Base-by-base conservation (phyloP, 1,140 invertebrate genomes). In the Euborellia annulipes region DNA sequence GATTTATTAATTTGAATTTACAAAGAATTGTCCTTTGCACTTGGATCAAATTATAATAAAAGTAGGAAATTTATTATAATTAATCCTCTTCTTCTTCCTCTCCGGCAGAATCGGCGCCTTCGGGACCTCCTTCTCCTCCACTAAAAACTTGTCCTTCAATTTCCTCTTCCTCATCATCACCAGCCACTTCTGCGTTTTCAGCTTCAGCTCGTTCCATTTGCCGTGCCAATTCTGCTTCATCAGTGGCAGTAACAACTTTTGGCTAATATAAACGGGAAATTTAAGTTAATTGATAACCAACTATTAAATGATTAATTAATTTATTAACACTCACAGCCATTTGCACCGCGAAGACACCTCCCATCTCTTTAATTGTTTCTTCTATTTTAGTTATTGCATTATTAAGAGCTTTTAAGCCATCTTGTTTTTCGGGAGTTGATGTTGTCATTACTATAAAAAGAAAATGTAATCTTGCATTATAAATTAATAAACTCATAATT, bases 201-300 rank as follows among this genome's bases (percentile, higher is more conserved):
- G 83, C 75, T 62, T 96, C 92, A 9, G 93, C 79, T 45, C 82
- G 73, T 67, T 97, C 89, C 79, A 98, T 80, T 63, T 93, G 85
- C 60, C 85, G 73, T 13, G 85, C 83, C 49, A 98, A 68, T 63
- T 97, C 93, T 1, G 85, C 87, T 66, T 99, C 95, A 64, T 99
- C 95, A 9, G 86, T 82, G 41, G 95, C 93, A 18, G 95, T 98
- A 7, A 98, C 92, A 41, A 98, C 91, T 74, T 97, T 95, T 36
- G 93, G 91, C 85, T 93, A 11, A 63, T 60, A 11, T 4, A 6
- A 6, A 27, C 4, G 23, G 23, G 23, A 27, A 27, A 27, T 27
- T 27, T 27, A 6, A 27, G 23, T 27, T 4, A n/a, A 27, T 27
- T 27, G 4, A 27, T 27, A 27, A n/a, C 4, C 11, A 27, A 27